Conservation (phyloP, 30 jellyfish, hydroid and myxozoan genomes). For the Aurelia coerulea region DNA sequence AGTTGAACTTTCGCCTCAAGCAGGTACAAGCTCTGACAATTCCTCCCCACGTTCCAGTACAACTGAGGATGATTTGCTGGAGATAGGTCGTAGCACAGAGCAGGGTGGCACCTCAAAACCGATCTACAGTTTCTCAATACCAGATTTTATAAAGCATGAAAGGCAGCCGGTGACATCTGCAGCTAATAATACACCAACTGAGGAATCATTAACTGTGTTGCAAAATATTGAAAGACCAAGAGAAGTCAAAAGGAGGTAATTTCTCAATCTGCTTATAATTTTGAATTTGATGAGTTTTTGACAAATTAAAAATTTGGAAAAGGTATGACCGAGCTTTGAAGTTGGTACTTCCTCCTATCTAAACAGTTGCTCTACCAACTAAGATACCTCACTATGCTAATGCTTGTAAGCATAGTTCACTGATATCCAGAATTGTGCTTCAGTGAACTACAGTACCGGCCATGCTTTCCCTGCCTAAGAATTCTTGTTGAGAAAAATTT, state of each 20-base stretch:
- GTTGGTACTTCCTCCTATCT: no score
- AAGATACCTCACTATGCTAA: no score
- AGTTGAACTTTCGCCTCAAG: slow-evolving; percentile 60
- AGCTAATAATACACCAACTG: background rate
- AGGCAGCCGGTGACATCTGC: slow-evolving; percentile 61
- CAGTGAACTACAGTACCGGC: no score
- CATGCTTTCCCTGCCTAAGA: no score
- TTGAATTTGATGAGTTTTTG: background rate
- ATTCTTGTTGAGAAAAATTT: no score
- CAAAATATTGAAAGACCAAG: slow-evolving; percentile 15
- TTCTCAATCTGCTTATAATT: background rate
- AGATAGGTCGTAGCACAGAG: slow-evolving; percentile 59
- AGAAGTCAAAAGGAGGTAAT: slow-evolving; percentile 59
- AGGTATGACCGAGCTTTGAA: no score
- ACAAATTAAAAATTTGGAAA: background rate
- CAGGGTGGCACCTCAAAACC: slow-evolving; percentile 76
- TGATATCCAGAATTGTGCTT: no score
- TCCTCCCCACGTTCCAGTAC: slow-evolving; percentile 95
- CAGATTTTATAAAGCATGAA: slow-evolving; percentile 89
- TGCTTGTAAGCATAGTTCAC: no score
- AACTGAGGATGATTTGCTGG: slow-evolving; percentile 84
- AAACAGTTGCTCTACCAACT: no score
- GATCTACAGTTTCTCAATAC: slow-evolving; percentile 93
- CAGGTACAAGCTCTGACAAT: slow-evolving; percentile 87
- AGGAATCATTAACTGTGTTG: background rate